phyloP scores from a whole-genome alignment of 1,140 invertebrate species.

The Papilio machaon region DNA sequence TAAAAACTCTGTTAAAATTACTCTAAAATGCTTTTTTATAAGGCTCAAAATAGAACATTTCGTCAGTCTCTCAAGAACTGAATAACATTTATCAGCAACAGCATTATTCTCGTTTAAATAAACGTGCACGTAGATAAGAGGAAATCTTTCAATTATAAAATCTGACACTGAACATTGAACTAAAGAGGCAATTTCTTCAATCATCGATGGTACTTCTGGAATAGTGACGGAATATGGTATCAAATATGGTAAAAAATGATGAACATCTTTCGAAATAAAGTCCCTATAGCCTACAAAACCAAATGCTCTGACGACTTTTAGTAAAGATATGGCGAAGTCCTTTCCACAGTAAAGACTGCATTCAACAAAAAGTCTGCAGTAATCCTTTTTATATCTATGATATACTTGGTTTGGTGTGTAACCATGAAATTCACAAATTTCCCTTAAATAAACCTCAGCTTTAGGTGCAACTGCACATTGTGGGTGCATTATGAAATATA shows the following conservation, averaged over 20 bases:
- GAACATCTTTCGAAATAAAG: constrained; percentile 83
- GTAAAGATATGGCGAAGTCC: constrained; percentile 78
- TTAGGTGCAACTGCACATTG: constrained; percentile 84
- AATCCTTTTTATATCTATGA: constrained; percentile 86
- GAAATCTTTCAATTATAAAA: constrained; percentile 84
- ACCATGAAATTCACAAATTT: constrained; percentile 83
- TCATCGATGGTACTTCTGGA: constrained; percentile 81
- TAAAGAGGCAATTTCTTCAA: constrained; percentile 83
- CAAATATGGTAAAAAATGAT: constrained; percentile 84
- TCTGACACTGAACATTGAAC: constrained; percentile 83
- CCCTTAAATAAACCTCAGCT: constrained; percentile 83
- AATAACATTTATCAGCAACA: constrained; percentile 82
- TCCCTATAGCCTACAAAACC: constrained; percentile 84
- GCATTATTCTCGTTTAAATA: constrained; percentile 84
- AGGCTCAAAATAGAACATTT: constrained; percentile 80
- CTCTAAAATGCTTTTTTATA: constrained; percentile 76
- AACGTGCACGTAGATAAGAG: constrained; percentile 85
- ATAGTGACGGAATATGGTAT: constrained; percentile 82
- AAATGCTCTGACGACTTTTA: constrained; percentile 82
- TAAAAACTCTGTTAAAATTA: constrained; percentile 83
- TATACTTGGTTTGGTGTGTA: constrained; percentile 85
- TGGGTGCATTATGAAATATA: constrained; percentile 86
- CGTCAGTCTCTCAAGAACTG: constrained; percentile 83
- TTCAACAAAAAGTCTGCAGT: constrained; percentile 84
- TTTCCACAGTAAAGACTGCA: constrained; percentile 81